Conservation (phyloP, 2,888 invertebrate genomes). For the Sympetrum striolatum region DNA sequence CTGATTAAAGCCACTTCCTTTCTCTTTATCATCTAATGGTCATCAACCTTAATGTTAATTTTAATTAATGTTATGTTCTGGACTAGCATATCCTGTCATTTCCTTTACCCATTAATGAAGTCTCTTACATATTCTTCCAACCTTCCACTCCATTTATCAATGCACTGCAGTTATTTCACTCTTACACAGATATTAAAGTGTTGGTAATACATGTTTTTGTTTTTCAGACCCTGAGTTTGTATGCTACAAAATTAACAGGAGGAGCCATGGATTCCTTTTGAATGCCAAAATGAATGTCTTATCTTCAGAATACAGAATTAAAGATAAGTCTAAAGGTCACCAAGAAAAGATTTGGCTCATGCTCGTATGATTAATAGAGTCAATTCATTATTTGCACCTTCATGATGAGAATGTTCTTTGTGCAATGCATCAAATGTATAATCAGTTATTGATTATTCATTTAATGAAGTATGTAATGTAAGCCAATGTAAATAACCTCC, state of each 20-base stretch:
- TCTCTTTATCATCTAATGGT: background rate
- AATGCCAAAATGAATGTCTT: background rate
- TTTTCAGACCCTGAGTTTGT: constrained; percentile 79
- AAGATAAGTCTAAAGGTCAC: too few relatives aligned
- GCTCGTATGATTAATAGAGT: too few relatives aligned
- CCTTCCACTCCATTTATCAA: background rate
- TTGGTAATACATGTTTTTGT: constrained; percentile 34
- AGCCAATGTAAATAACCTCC: background rate
- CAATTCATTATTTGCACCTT: too few relatives aligned
- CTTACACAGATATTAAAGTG: background rate
- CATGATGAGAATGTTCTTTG: too few relatives aligned
- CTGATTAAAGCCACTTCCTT: background rate
- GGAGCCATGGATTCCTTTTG: constrained; percentile 66
- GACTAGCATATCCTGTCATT: too few relatives aligned
- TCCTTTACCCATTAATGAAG: too few relatives aligned
- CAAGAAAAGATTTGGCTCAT: too few relatives aligned
- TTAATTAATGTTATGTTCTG: too few relatives aligned
- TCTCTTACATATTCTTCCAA: too few relatives aligned
- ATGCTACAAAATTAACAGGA: constrained; percentile 83
- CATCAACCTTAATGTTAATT: too few relatives aligned
- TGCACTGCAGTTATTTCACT: background rate
- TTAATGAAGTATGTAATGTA: background rate
- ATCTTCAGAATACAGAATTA: background rate
- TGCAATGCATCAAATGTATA: background rate
- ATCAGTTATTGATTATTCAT: background rate